phyloP scores from a whole-genome alignment of 2,888 invertebrate species.

The Ochropleura plecta region DNA sequence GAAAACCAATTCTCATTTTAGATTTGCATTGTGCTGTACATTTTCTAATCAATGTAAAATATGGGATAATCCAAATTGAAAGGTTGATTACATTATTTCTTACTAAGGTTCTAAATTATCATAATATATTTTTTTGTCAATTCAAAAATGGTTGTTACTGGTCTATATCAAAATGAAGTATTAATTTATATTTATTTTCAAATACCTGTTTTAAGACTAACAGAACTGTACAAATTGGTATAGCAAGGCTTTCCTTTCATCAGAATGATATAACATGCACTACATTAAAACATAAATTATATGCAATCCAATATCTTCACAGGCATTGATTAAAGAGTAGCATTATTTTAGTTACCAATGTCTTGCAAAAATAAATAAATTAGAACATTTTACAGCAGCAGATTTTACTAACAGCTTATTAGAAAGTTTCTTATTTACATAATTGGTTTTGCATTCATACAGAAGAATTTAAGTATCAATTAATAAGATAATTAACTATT shows the following conservation, averaged over 20 bases:
- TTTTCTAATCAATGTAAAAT: neutral
- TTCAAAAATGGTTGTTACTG: too few species aligned
- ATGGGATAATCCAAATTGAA: neutral
- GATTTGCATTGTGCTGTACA: neutral
- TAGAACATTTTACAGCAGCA: neutral
- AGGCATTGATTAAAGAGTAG: neutral
- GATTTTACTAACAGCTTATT: conserved; percentile 13
- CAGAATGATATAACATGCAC: neutral
- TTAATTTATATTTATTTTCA: neutral
- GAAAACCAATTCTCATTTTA: neutral
- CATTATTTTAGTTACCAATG: neutral
- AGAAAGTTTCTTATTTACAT: conserved; percentile 54
- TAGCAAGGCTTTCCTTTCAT: neutral
- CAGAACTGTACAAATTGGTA: neutral
- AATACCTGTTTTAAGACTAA: neutral
- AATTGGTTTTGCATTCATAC: conserved; percentile 24
- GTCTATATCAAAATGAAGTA: too few species aligned
- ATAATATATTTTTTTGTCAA: too few species aligned
- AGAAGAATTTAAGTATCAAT: conserved; percentile 13
- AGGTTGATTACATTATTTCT: neutral
- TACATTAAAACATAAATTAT: conserved; percentile 5
- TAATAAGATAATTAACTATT: conserved; percentile 25
- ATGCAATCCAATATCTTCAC: neutral
- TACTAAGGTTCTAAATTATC: too few species aligned
- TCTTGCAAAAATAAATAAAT: conserved; percentile 9